phyloP scores from a whole-genome alignment of 2,797 vertebrate species.

The Danio kyathit region DNA sequence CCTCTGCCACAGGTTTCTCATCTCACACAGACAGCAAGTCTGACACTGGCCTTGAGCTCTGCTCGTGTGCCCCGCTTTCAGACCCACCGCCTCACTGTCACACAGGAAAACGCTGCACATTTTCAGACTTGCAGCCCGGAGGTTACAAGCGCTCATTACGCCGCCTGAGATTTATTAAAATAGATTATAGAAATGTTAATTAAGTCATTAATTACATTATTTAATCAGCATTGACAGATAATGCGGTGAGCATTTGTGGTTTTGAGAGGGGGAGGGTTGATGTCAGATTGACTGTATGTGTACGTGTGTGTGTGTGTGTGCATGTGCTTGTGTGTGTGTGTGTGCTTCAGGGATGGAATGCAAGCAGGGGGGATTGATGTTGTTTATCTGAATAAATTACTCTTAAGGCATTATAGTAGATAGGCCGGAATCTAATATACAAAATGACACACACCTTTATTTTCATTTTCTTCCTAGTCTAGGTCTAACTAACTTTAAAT shows the following conservation, averaged over 20 bases:
- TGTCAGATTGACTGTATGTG: too few relatives aligned
- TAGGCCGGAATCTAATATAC: neutral
- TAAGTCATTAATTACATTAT: slow-evolving; percentile 91
- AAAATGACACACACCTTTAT: neutral
- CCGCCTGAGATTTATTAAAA: slow-evolving; percentile 88
- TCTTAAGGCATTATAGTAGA: slow-evolving; percentile 8
- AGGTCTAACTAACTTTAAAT: neutral
- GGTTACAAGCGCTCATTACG: slow-evolving; percentile 85
- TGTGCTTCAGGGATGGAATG: slow-evolving; percentile 3
- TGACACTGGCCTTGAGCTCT: slow-evolving; percentile 75
- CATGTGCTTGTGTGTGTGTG: slow-evolving; percentile 19
- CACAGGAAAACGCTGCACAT: slow-evolving; percentile 65
- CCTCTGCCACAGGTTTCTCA: slow-evolving; percentile 66
- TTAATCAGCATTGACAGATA: slow-evolving; percentile 88
- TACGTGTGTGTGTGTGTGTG: slow-evolving; percentile 52
- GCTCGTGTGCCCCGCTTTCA: slow-evolving; percentile 67
- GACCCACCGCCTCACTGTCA: slow-evolving; percentile 66
- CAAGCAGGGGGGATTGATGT: slow-evolving; percentile 18
- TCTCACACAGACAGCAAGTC: slow-evolving; percentile 73
- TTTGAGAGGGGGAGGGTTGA: slow-evolving; percentile 59
- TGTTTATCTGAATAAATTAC: slow-evolving; percentile 14
- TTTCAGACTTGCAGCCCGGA: slow-evolving; percentile 81
- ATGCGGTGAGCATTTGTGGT: slow-evolving; percentile 63
- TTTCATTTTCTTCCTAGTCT: slow-evolving; percentile 11
- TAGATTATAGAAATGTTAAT: slow-evolving; percentile 91